Conservation (phyloP, 2,797 vertebrate species). For the Syngnathus rostellatus region DNA sequence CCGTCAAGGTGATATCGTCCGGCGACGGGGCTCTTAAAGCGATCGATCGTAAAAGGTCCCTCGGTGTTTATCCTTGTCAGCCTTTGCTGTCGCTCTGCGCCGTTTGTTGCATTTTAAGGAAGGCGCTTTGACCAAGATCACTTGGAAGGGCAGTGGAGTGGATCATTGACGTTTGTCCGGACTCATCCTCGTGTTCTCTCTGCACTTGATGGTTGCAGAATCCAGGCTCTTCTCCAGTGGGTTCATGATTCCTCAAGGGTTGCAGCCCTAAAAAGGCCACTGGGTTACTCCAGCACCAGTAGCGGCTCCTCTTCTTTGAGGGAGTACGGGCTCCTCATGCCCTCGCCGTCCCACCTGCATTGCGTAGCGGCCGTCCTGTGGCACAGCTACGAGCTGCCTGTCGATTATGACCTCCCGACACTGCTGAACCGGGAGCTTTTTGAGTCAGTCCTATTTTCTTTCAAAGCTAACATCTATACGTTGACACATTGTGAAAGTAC, state of each 20-base stretch:
- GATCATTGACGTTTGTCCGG: not conserved
- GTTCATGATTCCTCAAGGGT: constrained; percentile 91
- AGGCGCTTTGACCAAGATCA: not conserved
- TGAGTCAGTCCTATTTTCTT: constrained; percentile 76
- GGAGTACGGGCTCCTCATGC: constrained; percentile 96
- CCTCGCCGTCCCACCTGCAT: constrained; percentile 95
- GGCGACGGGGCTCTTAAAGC: constrained; percentile 7
- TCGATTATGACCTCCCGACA: constrained; percentile 90
- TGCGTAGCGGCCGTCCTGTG: constrained; percentile 94
- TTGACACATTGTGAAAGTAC: not conserved
- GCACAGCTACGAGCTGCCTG: constrained; percentile 95
- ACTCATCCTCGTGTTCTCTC: constrained; percentile 4
- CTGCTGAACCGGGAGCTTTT: constrained; percentile 90
- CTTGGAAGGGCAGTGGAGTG: not conserved
- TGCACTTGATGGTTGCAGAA: constrained; percentile 65
- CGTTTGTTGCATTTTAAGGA: constrained; percentile 17
- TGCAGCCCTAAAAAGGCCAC: constrained; percentile 80
- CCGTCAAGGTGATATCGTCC: constrained; percentile 25
- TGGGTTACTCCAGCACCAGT: constrained; percentile 70
- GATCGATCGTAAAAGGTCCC: constrained; percentile 28
- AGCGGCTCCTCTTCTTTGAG: constrained; percentile 64
- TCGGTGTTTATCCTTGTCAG: constrained; percentile 16
- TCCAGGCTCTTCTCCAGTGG: constrained; percentile 96
- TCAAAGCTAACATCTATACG: not conserved
- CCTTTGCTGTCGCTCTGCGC: constrained; percentile 14